Percentiles rank a stretch among this genome's conserved stretches.
Evolutionary conservation across 2,113 vertebrate genomes (phyloP).

Genomic region (Protobothrops mucrosquamatus): DNA sequence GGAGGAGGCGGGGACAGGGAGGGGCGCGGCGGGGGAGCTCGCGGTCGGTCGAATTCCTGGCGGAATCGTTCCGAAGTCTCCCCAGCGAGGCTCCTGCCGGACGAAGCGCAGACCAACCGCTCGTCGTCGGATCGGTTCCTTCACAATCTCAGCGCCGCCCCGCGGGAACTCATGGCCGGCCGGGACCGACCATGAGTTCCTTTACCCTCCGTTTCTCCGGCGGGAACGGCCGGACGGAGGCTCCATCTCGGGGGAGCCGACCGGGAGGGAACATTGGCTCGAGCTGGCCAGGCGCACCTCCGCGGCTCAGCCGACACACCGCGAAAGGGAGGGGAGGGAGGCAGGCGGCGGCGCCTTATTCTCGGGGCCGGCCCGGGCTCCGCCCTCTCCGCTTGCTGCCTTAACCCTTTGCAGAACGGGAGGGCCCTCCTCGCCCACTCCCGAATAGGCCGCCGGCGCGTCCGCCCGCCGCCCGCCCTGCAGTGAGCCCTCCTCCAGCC

Average conservation of each 20-base stretch:
- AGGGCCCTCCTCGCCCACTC: slow-evolving; percentile 19
- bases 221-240: slow-evolving; percentile 11
- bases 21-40: background rate
- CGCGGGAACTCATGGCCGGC: slow-evolving; percentile 39
- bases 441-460: background rate
- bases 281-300: slow-evolving; percentile 14
- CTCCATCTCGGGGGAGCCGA: slow-evolving; percentile 11
- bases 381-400: slow-evolving; percentile 47
- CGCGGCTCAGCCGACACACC: slow-evolving; percentile 22
- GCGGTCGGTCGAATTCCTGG: background rate
- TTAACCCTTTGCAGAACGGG: slow-evolving; percentile 47
- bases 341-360: slow-evolving; percentile 54
- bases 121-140: background rate
- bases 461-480: background rate
- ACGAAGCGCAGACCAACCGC: background rate
- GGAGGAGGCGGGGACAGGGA: slow-evolving; percentile 31
- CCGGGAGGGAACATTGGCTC: background rate
- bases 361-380: slow-evolving; percentile 49
- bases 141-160: slow-evolving; percentile 25
- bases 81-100: background rate
- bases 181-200: background rate
- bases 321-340: background rate
- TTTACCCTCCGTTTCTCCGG: slow-evolving; percentile 37
- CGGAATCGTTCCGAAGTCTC: no score
- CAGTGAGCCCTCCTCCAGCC: background rate